These are phyloP conservation scores for Villa cingulata DNA, from an alignment of 2,888 invertebrate species.

Conservation along the genomic window DNA sequence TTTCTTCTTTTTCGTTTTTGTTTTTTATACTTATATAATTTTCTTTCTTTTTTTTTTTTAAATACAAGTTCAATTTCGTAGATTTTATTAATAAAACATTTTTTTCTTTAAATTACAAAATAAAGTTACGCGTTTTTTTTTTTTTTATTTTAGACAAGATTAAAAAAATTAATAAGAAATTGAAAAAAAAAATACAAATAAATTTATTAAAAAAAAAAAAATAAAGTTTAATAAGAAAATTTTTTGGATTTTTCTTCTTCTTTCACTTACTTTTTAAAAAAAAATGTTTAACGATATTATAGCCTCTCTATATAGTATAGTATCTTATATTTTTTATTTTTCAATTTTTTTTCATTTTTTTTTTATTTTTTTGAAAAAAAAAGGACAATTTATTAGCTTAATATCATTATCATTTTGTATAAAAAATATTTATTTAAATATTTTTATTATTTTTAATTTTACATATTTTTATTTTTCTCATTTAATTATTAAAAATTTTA, in stretches of 20 bases:
- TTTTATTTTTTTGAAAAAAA: slow-evolving; percentile 12
- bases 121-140: background rate
- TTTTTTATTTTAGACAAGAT: background rate
- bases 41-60: slow-evolving; percentile 1
- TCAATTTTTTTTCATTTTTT: too few relatives aligned
- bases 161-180: background rate
- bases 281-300: slow-evolving; percentile 14
- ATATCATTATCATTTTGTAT: slow-evolving; percentile 9
- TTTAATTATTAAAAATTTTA: too few relatives aligned
- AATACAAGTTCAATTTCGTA: background rate
- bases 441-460: background rate
- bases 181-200: background rate
- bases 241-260: background rate
- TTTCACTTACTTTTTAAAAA: background rate
- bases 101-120: slow-evolving; percentile 1
- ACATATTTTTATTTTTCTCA: too few relatives aligned
- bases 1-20: too few relatives aligned
- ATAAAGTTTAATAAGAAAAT: background rate
- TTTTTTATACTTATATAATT: background rate
- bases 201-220: background rate
- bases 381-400: slow-evolving; percentile 13
- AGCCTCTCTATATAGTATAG: slow-evolving; percentile 16
- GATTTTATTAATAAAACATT: too few relatives aligned
- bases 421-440: slow-evolving; percentile 2
- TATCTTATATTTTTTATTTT: background rate